Evolutionary conservation across 2,888 invertebrate genomes (phyloP).

Genomic region (Aphidius colemani): DNA sequence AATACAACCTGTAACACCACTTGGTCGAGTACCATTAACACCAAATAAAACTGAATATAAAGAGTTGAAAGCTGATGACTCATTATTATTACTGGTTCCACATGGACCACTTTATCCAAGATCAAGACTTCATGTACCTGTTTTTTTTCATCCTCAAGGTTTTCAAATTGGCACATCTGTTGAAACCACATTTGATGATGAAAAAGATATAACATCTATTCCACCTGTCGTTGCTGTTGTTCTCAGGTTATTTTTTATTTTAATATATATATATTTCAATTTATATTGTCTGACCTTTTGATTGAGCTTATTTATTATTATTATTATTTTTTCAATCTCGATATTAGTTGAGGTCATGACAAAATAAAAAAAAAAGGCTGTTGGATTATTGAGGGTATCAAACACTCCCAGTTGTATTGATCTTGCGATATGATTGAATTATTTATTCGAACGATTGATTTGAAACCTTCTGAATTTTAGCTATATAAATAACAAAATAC

Average conservation of each 20-base stretch:
- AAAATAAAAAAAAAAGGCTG: no score
- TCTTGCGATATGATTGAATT: no score
- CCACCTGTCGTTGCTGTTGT: conserved; percentile 74
- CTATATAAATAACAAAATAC: no score
- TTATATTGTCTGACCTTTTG: no score
- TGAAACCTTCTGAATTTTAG: no score
- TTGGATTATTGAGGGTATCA: no score
- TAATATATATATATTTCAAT: no score
- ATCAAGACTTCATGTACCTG: conserved; percentile 87
- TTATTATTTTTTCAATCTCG: no score
- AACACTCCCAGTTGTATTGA: no score
- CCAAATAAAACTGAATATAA: conserved; percentile 81
- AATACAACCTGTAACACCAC: conserved; percentile 65
- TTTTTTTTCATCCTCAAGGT: conserved; percentile 73
- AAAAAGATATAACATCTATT: conserved; percentile 24
- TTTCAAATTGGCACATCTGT: conserved; percentile 16
- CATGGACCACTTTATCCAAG: conserved; percentile 88
- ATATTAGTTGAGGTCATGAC: no score
- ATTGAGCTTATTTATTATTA: no score
- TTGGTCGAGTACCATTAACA: conserved; percentile 72
- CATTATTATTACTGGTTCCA: conserved; percentile 83
- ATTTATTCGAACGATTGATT: no score
- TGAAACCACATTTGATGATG: conserved; percentile 13
- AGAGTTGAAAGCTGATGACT: conserved; percentile 82
- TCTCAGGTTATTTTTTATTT: conserved; percentile 69